Evolutionary conservation across 2,888 invertebrate species (phyloP), one percentile per base, ranked within the genome.

Genomic region (Eupithecia abbreviata): DNA sequence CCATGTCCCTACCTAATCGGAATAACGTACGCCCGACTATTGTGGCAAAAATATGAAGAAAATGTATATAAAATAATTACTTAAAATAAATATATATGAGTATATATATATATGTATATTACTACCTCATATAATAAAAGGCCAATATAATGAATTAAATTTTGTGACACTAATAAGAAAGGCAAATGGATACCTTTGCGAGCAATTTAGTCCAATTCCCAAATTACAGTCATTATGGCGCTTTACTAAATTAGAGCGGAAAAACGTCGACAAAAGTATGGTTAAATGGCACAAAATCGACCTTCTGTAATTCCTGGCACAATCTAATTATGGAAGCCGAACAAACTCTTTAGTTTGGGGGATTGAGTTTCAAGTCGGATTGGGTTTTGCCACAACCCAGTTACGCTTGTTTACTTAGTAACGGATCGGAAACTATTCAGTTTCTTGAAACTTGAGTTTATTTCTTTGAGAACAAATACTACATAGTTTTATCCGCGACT

Each of bases 191-290:
- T 18, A 58, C 18, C 3, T 70, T 74, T 47, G 41, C 49, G 47
- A 76, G 70, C 78, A 74, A 78, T 74, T 78, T 72, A 12, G 72
- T 72, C 75, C 68, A 71, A 74, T 55, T 30, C 73, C 71, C 72
- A 76, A 78, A 78, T 78, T 73, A 78, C 76, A 65, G 78, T 78
- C 78, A 76, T 78, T 78, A 78, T 73, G 71, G 43, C 58, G 65
- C 42, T 76, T 72, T 71, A 75, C 75, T 75, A 75, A 73, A 73
- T 77, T 69, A 76, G 55, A 72, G 68, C 51, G 69, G 76, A 76
- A 73, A 77, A 78, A 74, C 74, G 72, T 58, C 74, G 72, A 66
- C 65, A 58, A 74, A 78, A 78, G 47, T 74, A 49, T 74, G 69
- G 70, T 72, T 30, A 78, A 78, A 70, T 78, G 76, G 74, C 49